Evolutionary conservation across 1,140 invertebrate genomes (phyloP), one percentile per base, ranked within the genome.

Genomic region (Drosophila mojavensis): DNA sequence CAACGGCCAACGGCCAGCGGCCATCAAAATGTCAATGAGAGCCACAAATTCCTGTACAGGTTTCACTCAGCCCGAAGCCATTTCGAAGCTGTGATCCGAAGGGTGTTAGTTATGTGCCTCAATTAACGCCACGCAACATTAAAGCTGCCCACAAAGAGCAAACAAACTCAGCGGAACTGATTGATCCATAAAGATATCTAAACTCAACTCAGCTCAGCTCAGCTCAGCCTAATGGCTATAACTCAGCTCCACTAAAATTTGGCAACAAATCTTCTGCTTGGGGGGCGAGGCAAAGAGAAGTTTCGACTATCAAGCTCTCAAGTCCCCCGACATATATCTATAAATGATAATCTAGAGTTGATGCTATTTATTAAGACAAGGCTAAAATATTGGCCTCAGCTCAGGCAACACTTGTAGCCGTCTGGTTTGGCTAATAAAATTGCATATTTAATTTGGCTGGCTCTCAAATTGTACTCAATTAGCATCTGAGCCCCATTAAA

Each of bases 81-180:
- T 53, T 20, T 53, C 15, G 17, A 41, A 39, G 50, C 59, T 71
- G 61, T 65, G 76, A 62, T 55, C 48, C 28, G 47, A 39, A 47
- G 68, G 56, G 81, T 85, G 81, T 76, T 68, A 85, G 68, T 75
- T 78, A 70, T 81, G 69, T 78, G 51, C 81, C 61, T 78, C 66
- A 86, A 85, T 85, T 86, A 85, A 86, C 81, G 78, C 80, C 76
- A 48, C 30, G 43, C 43, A 61, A 33, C 56, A 26, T 28, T 61
- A 60, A 67, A 47, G 7, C 26, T 53, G 26, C 43, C n/a, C n/a
- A 15, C 43, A 17, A 15, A 47, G 45, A 47, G 48, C 48, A 17
- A 17, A 53, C 13, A 28, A n/a, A 33, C 24, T 6, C 24, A 15
- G 50, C 50, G 24, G 30, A 53, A 53, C 50, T 28, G 50, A 47